phyloP scores from a whole-genome alignment of 2,797 vertebrate genomes.

The Pantherophis vulpinus region DNA sequence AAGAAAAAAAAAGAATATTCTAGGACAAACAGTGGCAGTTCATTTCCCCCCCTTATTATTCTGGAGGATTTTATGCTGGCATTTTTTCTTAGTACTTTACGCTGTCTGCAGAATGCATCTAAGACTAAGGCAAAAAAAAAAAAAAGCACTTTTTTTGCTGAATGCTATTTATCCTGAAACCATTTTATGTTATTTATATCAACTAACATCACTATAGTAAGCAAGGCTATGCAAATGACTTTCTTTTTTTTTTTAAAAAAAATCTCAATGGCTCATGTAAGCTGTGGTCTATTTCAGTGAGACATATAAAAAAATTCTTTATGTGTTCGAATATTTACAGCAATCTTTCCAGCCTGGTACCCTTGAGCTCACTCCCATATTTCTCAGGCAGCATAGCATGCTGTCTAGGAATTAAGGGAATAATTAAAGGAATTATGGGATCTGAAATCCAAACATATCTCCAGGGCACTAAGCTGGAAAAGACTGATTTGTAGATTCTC shows the following conservation, averaged over 20 bases:
- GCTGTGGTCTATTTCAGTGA: neutral
- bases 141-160: neutral
- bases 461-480: neutral
- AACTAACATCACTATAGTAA: neutral
- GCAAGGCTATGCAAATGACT: neutral
- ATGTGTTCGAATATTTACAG: neutral
- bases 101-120: conserved; percentile 3
- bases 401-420: neutral
- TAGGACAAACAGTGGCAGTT: neutral
- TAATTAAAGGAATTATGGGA: neutral
- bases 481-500: neutral
- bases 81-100: conserved; percentile 5
- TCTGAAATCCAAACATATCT: neutral
- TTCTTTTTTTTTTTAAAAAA: neutral
- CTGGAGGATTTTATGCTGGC: neutral
- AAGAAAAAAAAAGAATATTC: neutral
- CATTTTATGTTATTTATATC: neutral
- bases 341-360: neutral
- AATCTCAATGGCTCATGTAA: conserved; percentile 20
- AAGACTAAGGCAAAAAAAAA: neutral
- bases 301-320: neutral
- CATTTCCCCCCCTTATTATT: neutral
- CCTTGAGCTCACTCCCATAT: neutral
- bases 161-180: conserved; percentile 22
- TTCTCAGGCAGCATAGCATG: neutral